These are phyloP conservation scores for Parnassius apollo DNA, from an alignment of 2,888 invertebrate genomes.

Conservation along the genomic window DNA sequence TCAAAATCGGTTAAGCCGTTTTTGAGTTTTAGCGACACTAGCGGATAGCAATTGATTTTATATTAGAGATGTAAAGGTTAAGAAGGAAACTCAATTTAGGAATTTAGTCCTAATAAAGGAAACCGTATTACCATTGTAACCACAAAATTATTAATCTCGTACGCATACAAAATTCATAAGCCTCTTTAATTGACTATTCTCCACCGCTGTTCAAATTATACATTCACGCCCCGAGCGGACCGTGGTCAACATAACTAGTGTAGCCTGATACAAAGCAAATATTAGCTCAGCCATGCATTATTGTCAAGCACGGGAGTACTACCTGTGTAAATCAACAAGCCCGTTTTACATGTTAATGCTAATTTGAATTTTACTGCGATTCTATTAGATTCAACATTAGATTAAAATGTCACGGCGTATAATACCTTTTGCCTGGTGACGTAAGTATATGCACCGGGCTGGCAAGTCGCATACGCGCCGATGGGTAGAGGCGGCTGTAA, in stretches of 20 bases:
- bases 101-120: background rate
- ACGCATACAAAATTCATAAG: constrained; percentile 72
- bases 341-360: constrained; percentile 32
- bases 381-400: constrained; percentile 27
- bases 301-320: constrained; percentile 74
- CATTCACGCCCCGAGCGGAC: constrained; percentile 73
- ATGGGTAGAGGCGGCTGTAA: constrained; percentile 64
- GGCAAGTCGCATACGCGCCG: constrained; percentile 69
- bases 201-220: constrained; percentile 63
- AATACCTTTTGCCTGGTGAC: constrained; percentile 27
- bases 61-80: no score
- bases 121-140: constrained; percentile 23
- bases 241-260: constrained; percentile 72
- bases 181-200: constrained; percentile 75
- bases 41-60: no score
- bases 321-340: constrained; percentile 37
- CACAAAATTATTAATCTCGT: constrained; percentile 41
- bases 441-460: constrained; percentile 63
- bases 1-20: no score
- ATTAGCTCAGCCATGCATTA: constrained; percentile 80
- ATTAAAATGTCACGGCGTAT: constrained; percentile 16
- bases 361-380: constrained; percentile 32
- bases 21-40: no score
- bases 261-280: constrained; percentile 77
- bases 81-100: background rate